phyloP scores from a whole-genome alignment of 2,113 vertebrate genomes.

The Trematomus loennbergii region DNA sequence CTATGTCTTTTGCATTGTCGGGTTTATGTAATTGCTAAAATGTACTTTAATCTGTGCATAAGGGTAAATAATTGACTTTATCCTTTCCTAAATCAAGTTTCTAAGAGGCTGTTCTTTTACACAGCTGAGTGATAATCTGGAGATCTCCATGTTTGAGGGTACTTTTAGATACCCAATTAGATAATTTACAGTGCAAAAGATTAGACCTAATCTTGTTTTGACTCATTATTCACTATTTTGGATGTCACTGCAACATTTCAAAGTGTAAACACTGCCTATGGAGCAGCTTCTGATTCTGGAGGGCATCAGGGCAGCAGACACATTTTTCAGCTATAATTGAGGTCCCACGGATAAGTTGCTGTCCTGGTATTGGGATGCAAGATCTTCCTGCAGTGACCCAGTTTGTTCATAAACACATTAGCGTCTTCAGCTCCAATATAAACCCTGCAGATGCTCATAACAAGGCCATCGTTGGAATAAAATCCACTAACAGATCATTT shows the following conservation, averaged over 20 bases:
- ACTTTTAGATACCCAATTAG: conserved; percentile 2
- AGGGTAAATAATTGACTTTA: conserved; percentile 1
- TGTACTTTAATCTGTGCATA: not conserved
- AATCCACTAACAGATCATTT: conserved; percentile 41
- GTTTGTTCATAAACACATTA: conserved; percentile 57
- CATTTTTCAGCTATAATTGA: conserved; percentile 49
- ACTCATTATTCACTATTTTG: conserved; percentile 1
- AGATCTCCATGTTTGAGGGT: not conserved
- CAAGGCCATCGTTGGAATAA: conserved; percentile 31
- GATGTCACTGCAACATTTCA: conserved; percentile 22
- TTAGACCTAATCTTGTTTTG: not conserved
- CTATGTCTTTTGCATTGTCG: not conserved
- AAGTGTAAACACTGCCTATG: conserved; percentile 33
- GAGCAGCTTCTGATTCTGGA: conserved; percentile 26
- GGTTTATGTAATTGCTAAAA: not conserved
- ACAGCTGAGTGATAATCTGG: not conserved
- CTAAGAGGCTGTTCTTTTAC: conserved; percentile 18
- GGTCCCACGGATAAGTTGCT: conserved; percentile 54
- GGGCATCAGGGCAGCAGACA: conserved; percentile 49
- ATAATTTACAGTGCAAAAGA: not conserved
- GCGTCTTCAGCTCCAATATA: conserved; percentile 34
- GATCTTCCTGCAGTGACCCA: conserved; percentile 67
- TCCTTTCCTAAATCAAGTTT: conserved; percentile 1
- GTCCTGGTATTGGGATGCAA: conserved; percentile 51
- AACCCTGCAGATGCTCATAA: conserved; percentile 9